Conservation (phyloP, 2,797 vertebrate species). For the Phyllotis vaccarum region DNA sequence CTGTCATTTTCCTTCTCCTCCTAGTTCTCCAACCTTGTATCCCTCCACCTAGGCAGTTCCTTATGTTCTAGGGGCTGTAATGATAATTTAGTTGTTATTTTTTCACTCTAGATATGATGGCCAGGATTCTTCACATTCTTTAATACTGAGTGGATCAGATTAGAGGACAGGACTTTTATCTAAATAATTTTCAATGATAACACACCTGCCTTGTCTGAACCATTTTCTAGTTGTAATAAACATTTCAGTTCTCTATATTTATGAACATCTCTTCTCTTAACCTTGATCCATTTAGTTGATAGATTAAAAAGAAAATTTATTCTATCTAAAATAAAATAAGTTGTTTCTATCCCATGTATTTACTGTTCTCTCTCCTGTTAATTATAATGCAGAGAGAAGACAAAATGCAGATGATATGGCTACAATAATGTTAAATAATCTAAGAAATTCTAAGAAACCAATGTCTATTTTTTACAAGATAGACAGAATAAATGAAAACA, state of each 20-base stretch:
- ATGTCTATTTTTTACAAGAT: background rate
- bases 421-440: no score
- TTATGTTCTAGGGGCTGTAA: background rate
- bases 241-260: background rate
- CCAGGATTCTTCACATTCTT: background rate
- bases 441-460: background rate
- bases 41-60: background rate
- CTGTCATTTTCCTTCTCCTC: background rate
- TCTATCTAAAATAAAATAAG: background rate
- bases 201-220: background rate
- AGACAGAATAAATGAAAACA: background rate
- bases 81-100: background rate
- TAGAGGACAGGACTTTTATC: background rate
- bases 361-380: background rate
- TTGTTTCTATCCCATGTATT: background rate
- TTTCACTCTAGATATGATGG: background rate
- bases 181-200: background rate
- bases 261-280: background rate
- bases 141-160: background rate
- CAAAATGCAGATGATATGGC: background rate
- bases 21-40: background rate
- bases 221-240: background rate
- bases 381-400: background rate
- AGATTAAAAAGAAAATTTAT: background rate
- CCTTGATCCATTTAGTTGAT: background rate